A percentile compares a stretch with the other conserved stretches of the same genome.
Conservation (phyloP, 2,113 vertebrate genomes). For the Psophia crepitans region DNA sequence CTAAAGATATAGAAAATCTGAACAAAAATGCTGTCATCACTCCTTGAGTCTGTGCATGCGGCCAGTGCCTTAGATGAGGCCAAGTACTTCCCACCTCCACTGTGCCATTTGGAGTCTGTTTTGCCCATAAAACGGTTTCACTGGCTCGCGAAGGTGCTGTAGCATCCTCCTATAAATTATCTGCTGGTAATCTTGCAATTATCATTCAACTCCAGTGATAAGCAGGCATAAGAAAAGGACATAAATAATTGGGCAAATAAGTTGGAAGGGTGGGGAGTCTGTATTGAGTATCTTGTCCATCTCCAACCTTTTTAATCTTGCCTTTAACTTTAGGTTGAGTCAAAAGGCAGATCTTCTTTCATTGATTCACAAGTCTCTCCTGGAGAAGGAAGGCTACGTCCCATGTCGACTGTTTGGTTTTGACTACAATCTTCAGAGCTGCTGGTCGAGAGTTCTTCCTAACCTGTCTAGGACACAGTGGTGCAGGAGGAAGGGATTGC, state of each 20-base stretch:
- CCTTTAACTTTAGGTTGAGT: not conserved
- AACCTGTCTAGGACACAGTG: not conserved
- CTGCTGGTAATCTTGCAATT: not conserved
- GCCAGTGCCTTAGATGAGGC: not conserved
- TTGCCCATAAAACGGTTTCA: not conserved
- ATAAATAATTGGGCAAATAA: not conserved
- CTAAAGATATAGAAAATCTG: not conserved
- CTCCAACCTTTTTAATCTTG: not conserved
- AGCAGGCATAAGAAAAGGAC: not conserved
- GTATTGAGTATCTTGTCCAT: not conserved
- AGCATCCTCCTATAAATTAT: not conserved
- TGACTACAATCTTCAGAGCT: not conserved
- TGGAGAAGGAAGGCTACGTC: not conserved
- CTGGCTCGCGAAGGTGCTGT: not conserved
- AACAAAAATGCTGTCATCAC: accelerated
- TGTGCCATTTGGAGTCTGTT: not conserved
- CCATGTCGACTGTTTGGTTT: not conserved
- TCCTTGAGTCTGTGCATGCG: not conserved
- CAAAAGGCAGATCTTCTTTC: not conserved
- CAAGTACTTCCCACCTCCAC: not conserved
- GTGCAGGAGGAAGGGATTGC: not conserved
- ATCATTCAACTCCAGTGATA: not conserved
- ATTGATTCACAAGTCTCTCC: not conserved
- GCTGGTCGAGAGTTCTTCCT: not conserved
- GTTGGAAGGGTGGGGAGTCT: accelerated